Percentiles rank a stretch among this genome's conserved stretches.
phyloP scores from a whole-genome alignment of 2,797 vertebrate genomes.

The Choloepus didactylus region DNA sequence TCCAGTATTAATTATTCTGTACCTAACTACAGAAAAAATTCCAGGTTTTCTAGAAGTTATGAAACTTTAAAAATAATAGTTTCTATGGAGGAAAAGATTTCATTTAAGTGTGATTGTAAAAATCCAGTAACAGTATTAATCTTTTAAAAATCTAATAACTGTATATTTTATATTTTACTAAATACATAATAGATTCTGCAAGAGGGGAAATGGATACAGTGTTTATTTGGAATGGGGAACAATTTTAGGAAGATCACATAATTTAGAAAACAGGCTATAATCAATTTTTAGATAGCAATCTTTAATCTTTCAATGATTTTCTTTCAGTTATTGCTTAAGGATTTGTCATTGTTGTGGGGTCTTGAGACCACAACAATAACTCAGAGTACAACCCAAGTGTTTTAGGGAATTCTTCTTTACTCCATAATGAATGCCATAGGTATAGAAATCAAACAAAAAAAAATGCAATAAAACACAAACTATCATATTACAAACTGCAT shows the following conservation, averaged over 20 bases:
- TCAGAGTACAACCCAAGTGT: not conserved
- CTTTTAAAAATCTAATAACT: constrained; percentile 22
- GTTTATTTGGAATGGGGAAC: not conserved
- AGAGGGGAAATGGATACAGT: not conserved
- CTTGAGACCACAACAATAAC: not conserved
- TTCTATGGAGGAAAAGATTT: not conserved
- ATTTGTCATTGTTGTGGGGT: not conserved
- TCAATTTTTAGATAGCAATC: constrained; percentile 42
- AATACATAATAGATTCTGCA: constrained; percentile 20
- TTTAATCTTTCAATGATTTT: constrained; percentile 48
- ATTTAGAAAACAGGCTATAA: constrained; percentile 30
- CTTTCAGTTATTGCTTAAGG: not conserved
- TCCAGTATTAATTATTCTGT: not conserved
- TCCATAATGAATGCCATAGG: not conserved
- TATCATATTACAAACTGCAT: not conserved
- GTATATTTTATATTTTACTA: constrained; percentile 60
- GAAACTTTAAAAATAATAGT: not conserved
- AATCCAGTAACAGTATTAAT: constrained; percentile 47
- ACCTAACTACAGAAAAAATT: not conserved
- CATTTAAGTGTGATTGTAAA: constrained; percentile 22
- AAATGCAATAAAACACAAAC: constrained; percentile 14
- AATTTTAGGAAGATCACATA: constrained; percentile 38
- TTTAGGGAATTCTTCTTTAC: not conserved
- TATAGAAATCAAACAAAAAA: constrained; percentile 27
- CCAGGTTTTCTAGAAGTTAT: not conserved